A percentile compares a stretch with the other conserved stretches of the same genome.
phyloP scores from a whole-genome alignment of 2,113 vertebrate genomes.

The Scolopax mira region DNA sequence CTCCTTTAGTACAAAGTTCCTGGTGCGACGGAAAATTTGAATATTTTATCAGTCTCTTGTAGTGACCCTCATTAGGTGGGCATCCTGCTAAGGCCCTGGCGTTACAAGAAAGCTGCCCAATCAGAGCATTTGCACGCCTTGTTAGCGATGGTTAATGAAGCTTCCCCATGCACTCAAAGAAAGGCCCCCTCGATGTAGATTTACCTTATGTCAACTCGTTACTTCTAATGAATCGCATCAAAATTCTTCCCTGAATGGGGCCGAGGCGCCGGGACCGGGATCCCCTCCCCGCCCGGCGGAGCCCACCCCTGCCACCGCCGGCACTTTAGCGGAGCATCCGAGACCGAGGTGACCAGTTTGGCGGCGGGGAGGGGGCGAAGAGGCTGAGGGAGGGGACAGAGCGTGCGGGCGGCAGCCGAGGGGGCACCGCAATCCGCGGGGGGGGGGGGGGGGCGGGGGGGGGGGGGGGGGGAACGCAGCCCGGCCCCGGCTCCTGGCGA shows the following conservation, averaged over 20 bases:
- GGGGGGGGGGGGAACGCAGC: background rate
- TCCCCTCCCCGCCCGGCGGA: conserved; percentile 47
- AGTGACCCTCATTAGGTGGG: conserved; percentile 98
- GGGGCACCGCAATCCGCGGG: background rate
- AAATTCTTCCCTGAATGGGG: conserved; percentile 83
- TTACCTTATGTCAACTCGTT: conserved; percentile 99
- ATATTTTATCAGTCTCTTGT: conserved; percentile 83
- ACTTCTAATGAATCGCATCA: conserved; percentile 94
- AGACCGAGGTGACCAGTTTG: conserved; percentile 22
- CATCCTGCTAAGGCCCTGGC: conserved; percentile 93
- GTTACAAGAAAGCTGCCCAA: conserved; percentile 93
- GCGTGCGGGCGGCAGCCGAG: background rate
- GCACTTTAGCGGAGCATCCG: conserved; percentile 48
- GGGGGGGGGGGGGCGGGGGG: background rate
- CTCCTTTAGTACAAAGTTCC: conserved; percentile 71
- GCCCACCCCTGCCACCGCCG: conserved; percentile 47
- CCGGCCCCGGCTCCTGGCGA: background rate
- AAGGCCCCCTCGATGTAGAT: conserved; percentile 89
- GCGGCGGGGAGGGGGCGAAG: conserved; percentile 14
- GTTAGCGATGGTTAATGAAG: conserved; percentile 99
- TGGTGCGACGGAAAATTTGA: conserved; percentile 75
- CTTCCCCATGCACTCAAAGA: conserved; percentile 87
- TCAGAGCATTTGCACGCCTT: conserved; percentile 98
- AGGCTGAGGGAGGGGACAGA: conserved; percentile 10
- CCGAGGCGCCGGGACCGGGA: conserved; percentile 70